Percentiles rank a stretch among this genome's conserved stretches.
Evolutionary conservation across 1,140 invertebrate genomes (phyloP).

Genomic region (Parasteatoda tepidariorum): DNA sequence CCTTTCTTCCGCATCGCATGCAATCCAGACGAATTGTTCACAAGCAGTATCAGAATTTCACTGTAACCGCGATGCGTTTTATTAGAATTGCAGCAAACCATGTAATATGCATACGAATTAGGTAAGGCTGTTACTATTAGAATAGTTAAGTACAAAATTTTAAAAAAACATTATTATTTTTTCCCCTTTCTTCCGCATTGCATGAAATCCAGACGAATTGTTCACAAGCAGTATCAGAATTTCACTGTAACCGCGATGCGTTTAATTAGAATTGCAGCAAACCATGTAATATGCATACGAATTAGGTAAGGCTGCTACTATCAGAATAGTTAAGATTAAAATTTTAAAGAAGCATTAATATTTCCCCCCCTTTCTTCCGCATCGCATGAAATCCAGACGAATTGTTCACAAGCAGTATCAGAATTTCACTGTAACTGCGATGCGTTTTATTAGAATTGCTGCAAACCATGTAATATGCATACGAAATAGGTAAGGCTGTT

Average conservation of each 20-base stretch:
- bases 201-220: background rate
- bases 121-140: no score
- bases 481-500: no score
- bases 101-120: no score
- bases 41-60: background rate
- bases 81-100: background rate
- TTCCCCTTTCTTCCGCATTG: background rate
- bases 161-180: background rate
- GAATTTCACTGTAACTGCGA: background rate
- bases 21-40: background rate
- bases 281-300: background rate
- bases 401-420: background rate
- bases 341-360: background rate
- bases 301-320: no score
- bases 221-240: background rate
- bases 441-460: background rate
- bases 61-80: background rate
- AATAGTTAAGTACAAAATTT: background rate
- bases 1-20: background rate
- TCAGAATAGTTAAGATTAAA: no score
- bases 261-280: background rate
- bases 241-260: background rate
- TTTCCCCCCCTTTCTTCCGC: background rate
- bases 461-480: background rate
- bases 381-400: background rate